These are phyloP conservation scores for Agapornis canus DNA, from an alignment of 2,797 vertebrate genomes.

Conservation along the genomic window DNA sequence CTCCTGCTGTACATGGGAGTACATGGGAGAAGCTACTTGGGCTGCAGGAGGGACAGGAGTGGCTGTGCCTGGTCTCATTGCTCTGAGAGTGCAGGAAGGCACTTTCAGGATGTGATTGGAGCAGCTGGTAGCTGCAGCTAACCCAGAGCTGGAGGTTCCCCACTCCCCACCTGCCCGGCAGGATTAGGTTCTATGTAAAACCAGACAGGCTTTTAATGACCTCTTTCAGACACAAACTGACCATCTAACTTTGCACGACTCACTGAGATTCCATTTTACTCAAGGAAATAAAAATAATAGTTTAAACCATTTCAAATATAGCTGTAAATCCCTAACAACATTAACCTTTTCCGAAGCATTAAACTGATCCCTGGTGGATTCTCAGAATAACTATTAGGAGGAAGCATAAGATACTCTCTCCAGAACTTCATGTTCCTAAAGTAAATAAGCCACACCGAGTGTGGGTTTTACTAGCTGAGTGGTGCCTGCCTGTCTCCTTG, in stretches of 20 bases:
- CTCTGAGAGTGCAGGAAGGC: background rate
- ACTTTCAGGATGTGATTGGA: background rate
- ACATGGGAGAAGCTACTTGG: background rate
- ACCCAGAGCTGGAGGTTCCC: background rate
- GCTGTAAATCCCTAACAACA: slow-evolving; percentile 45
- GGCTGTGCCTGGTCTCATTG: background rate
- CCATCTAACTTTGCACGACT: slow-evolving; percentile 2
- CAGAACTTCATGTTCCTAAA: background rate
- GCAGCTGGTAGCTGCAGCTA: background rate
- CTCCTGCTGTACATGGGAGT: background rate
- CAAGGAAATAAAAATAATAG: slow-evolving; percentile 56
- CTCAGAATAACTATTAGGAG: background rate
- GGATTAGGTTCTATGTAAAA: background rate
- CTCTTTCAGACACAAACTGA: slow-evolving; percentile 23
- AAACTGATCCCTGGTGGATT: slow-evolving; percentile 20
- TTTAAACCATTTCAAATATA: slow-evolving; percentile 35
- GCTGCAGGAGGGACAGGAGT: background rate
- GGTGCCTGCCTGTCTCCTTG: background rate
- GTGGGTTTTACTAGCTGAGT: background rate
- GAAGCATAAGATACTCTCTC: background rate
- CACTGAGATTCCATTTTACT: slow-evolving; percentile 15
- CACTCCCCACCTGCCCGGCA: background rate
- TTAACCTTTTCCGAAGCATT: slow-evolving; percentile 57
- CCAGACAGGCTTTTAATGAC: background rate
- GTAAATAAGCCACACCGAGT: background rate